These are phyloP conservation scores for Marmota monax DNA, from an alignment of 2,113 vertebrate species.

Conservation along the genomic window DNA sequence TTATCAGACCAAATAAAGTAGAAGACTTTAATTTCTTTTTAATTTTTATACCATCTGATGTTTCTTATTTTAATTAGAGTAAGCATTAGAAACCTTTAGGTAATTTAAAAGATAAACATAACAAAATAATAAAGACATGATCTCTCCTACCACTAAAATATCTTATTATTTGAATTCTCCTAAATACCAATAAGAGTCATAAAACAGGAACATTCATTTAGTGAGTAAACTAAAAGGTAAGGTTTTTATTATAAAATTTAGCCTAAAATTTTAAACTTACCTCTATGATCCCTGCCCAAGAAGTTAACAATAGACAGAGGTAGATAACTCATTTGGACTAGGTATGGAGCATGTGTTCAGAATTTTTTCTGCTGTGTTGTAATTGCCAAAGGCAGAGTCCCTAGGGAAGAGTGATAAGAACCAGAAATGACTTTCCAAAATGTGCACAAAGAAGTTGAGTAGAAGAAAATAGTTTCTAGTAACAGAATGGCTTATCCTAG, in stretches of 20 bases:
- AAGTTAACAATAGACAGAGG: conserved; percentile 16
- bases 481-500: conserved; percentile 25
- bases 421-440: conserved; percentile 60
- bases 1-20: background rate
- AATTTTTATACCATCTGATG: background rate
- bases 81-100: background rate
- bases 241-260: conserved; percentile 1
- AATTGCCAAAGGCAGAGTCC: conserved; percentile 59
- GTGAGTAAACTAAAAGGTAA: background rate
- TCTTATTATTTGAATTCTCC: background rate
- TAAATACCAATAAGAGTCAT: background rate
- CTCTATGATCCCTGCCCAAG: background rate
- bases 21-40: background rate
- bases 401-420: conserved; percentile 64
- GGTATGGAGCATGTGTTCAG: conserved; percentile 43
- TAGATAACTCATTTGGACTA: conserved; percentile 63
- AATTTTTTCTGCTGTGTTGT: conserved; percentile 34
- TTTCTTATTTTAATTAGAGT: background rate
- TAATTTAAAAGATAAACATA: background rate
- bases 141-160: background rate
- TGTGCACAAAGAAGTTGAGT: conserved; percentile 40
- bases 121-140: background rate
- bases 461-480: conserved; percentile 29
- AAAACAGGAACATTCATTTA: background rate
- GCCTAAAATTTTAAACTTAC: conserved; percentile 1